Evolutionary conservation across 2,888 invertebrate species (phyloP).

Genomic region (Drosophila greeni): DNA sequence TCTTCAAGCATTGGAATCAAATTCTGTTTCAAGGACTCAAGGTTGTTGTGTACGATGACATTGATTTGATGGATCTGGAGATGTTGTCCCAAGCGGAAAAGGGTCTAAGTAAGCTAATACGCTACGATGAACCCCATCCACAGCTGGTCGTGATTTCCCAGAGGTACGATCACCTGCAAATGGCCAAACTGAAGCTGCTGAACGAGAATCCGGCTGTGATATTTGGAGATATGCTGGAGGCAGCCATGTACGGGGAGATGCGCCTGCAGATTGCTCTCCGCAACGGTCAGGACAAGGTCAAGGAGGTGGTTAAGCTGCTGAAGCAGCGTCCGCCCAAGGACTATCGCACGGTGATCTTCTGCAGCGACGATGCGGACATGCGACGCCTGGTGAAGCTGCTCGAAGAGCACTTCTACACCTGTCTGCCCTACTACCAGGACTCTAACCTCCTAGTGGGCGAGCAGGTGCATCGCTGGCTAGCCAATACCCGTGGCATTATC

Average conservation of each 20-base stretch:
- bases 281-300: conserved; percentile 16
- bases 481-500: conserved; percentile 24
- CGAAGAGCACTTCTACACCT: conserved; percentile 1
- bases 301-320: conserved; percentile 30
- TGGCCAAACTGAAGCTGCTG: conserved; percentile 22
- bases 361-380: conserved; percentile 48
- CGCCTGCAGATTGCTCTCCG: conserved; percentile 35
- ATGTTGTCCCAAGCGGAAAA: conserved; percentile 25
- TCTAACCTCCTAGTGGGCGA: conserved; percentile 25
- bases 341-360: conserved; percentile 52
- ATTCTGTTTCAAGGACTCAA: no score
- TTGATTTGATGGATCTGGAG: conserved; percentile 47
- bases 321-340: conserved; percentile 42
- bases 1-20: no score
- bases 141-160: conserved; percentile 51
- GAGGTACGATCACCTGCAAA: conserved; percentile 13
- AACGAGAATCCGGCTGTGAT: conserved; percentile 42
- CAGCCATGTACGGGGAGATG: conserved; percentile 53
- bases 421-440: conserved; percentile 53
- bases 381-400: conserved; percentile 21
- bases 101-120: conserved; percentile 1
- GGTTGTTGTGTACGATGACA: conserved; percentile 54
- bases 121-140: background rate
- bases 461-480: conserved; percentile 43
- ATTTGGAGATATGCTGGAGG: conserved; percentile 61